Evolutionary conservation across 2,113 vertebrate genomes (phyloP), one percentile per base, ranked within the genome.

Genomic region (Triplophysa siluroides): DNA sequence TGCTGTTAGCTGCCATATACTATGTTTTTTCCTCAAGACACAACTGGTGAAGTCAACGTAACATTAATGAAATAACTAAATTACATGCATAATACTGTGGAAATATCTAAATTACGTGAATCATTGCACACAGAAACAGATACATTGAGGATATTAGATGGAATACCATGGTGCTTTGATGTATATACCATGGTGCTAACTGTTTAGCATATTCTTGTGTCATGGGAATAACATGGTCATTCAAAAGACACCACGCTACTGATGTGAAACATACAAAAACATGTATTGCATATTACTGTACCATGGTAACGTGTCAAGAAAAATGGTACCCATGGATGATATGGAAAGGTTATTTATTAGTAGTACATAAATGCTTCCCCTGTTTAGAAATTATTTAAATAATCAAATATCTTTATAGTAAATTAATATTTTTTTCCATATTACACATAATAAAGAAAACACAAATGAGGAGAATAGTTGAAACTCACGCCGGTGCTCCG

Each of bases 401-500:
- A 72, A 6, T 21, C n/a, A 13, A 19, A 29, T 56, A 24, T 50
- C 4, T 69, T 50, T 5, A 10, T 18, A 50, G 47, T 26, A 10
- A 50, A 9, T 18, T 2, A 26, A 24, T 23, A 12, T 14, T 23
- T 67, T 43, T 21, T 2, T 12, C 8, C 43, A 45, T 11, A 12
- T 45, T 5, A 11, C 43, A 45, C 54, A 58, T 54, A 58, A 12
- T 50, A 21, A 11, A 45, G 16, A 54, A 26, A 29, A 26, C 7
- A 29, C 61, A 14, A 47, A 62, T 14, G 45, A 62, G 19, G 73
- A 75, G 23, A 75, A 63, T 47, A 7, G 1, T 47, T 21, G 24
- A 29, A 79, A 94, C 95, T 96, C 90, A 95, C 95, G 82, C 93
- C 95, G 60, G 91, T 95, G 92, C 94, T 96, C 84, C 95, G 88